Percentiles rank a stretch among this genome's conserved stretches.
Conservation (phyloP, 92 coral and sea anemone species). For the Meandrina meandrites region DNA sequence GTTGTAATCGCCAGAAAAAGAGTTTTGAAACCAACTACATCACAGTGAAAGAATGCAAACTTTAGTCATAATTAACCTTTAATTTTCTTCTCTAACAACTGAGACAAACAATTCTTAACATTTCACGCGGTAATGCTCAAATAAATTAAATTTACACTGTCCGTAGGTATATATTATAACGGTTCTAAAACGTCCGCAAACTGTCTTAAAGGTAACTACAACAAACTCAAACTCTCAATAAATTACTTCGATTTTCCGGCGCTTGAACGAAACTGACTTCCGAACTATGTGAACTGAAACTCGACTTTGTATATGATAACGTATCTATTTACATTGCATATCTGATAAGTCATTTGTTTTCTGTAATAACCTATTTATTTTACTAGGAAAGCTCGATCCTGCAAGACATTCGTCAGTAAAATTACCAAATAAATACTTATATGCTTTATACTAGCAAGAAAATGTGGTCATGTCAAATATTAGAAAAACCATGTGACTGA, state of each 20-base stretch:
- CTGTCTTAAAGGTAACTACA: not conserved
- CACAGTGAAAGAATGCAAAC: not conserved
- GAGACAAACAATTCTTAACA: not conserved
- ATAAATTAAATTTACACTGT: not conserved
- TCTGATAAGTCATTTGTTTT: not conserved
- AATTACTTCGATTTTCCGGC: not conserved
- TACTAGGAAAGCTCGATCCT: constrained; percentile 18
- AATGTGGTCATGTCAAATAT: constrained; percentile 3
- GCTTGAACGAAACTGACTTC: not conserved
- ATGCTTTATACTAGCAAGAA: not conserved
- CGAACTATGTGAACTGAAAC: not conserved
- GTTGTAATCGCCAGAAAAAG: not conserved
- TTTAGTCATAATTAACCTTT: not conserved
- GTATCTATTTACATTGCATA: not conserved
- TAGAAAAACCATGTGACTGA: constrained; percentile 3
- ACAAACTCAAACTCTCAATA: not conserved
- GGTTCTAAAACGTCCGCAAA: not conserved
- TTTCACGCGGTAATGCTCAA: not conserved
- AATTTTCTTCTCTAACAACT: not conserved
- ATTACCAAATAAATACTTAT: constrained; percentile 10
- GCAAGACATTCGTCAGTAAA: constrained; percentile 20
- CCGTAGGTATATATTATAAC: too few relatives aligned
- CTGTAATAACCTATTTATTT: not conserved
- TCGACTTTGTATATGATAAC: not conserved
- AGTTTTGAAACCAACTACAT: not conserved